phyloP scores from a whole-genome alignment of 92 coral and sea anemone species.

The Porites divaricata region DNA sequence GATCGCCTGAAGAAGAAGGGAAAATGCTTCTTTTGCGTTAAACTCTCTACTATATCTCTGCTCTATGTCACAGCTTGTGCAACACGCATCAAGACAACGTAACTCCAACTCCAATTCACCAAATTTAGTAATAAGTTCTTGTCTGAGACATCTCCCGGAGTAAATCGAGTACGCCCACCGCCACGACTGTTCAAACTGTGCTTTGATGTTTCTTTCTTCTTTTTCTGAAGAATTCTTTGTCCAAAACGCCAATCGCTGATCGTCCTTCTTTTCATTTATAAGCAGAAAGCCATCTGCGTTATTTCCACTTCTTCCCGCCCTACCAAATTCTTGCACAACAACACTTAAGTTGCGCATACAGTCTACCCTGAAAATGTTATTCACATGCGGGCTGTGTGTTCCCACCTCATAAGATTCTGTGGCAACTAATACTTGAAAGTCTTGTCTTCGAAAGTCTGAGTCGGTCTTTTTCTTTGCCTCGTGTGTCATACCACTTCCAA shows the following conservation, averaged over 20 bases:
- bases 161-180: constrained; percentile 22
- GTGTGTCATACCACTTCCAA: constrained; percentile 30
- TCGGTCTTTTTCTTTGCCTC: constrained; percentile 38
- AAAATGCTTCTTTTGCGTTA: constrained; percentile 36
- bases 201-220: neutral
- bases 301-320: constrained; percentile 54
- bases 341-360: constrained; percentile 66
- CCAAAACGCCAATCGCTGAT: constrained; percentile 56
- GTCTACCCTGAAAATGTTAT: constrained; percentile 41
- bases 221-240: neutral
- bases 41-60: constrained; percentile 34
- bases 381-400: constrained; percentile 60
- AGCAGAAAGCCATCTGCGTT: constrained; percentile 43
- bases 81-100: constrained; percentile 41
- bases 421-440: constrained; percentile 58
- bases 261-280: constrained; percentile 51
- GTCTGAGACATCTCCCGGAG: constrained; percentile 40
- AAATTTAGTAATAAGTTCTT: constrained; percentile 17
- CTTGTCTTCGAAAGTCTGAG: constrained; percentile 32
- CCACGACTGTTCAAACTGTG: constrained; percentile 9
- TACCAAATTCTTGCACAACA: constrained; percentile 60
- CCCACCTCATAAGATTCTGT: neutral
- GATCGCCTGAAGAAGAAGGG: constrained; percentile 35
- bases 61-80: constrained; percentile 59
- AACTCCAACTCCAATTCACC: constrained; percentile 29